Percentiles rank a stretch among this genome's conserved stretches.
These are phyloP conservation scores for Psephotus haematonotus DNA, from an alignment of 2,113 vertebrate genomes.

Conservation along the genomic window DNA sequence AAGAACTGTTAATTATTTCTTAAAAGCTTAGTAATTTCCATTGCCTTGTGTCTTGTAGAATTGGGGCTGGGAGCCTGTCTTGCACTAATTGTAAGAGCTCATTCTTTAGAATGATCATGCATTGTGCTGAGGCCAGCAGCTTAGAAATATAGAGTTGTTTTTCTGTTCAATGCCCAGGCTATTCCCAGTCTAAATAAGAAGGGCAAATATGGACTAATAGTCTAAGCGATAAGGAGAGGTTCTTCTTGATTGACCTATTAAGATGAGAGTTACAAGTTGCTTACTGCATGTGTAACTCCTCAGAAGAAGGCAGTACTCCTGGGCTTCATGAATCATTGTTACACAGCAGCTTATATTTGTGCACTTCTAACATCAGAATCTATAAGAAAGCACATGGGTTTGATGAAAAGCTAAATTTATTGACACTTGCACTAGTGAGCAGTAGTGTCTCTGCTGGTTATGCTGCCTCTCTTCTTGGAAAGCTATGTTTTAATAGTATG, in stretches of 20 bases:
- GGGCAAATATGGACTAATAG: neutral
- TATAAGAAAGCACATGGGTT: neutral
- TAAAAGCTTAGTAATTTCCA: neutral
- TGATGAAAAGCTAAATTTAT: neutral
- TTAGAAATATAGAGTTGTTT: neutral
- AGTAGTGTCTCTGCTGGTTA: neutral
- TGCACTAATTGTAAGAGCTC: neutral
- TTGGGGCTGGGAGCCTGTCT: neutral
- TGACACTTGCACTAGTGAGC: neutral
- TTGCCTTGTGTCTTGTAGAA: neutral
- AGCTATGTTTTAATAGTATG: neutral
- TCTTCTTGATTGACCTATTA: neutral
- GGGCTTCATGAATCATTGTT: neutral
- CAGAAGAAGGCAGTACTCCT: neutral
- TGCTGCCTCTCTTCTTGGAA: neutral
- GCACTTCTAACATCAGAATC: neutral
- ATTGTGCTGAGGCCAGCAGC: neutral
- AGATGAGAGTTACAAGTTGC: neutral
- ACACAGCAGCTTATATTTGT: neutral
- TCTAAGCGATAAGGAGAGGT: neutral
- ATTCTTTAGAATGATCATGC: neutral
- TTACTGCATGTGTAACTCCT: neutral
- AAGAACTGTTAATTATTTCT: neutral
- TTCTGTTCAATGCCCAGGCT: neutral
- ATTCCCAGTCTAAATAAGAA: neutral